These are phyloP conservation scores for Drosophila mauritiana DNA, from an alignment of 1,140 invertebrate species.

Conservation along the genomic window DNA sequence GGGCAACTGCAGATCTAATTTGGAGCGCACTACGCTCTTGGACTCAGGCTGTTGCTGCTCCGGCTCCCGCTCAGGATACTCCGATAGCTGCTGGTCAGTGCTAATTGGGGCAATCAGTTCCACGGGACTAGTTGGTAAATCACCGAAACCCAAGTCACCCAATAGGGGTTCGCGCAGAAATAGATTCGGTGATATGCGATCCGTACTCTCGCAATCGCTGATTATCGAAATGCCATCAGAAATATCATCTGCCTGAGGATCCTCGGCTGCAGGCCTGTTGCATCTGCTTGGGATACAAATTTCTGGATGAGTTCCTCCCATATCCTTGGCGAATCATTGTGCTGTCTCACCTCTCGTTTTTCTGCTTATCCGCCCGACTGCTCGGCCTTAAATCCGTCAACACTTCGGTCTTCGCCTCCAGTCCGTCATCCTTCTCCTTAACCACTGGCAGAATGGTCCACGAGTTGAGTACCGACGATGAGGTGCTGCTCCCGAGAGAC, in stretches of 20 bases:
- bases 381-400: background rate
- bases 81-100: slow-evolving; percentile 7
- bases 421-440: slow-evolving; percentile 17
- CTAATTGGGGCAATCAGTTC: background rate
- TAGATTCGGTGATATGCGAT: slow-evolving; percentile 72
- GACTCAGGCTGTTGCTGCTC: background rate
- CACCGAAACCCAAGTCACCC: slow-evolving; percentile 46
- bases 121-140: slow-evolving; percentile 27
- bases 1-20: slow-evolving; percentile 19
- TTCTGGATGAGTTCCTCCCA: background rate
- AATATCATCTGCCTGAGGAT: slow-evolving; percentile 64
- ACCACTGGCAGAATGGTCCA: slow-evolving; percentile 61
- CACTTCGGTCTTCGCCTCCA: slow-evolving; percentile 6
- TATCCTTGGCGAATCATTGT: background rate
- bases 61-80: slow-evolving; percentile 6
- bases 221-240: slow-evolving; percentile 84
- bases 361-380: slow-evolving; percentile 38
- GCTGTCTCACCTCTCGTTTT: slow-evolving; percentile 48
- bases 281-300: slow-evolving; percentile 13
- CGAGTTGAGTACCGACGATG: slow-evolving; percentile 35
- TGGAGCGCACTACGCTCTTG: background rate
- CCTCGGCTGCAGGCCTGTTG: slow-evolving; percentile 50
- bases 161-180: slow-evolving; percentile 60
- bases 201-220: slow-evolving; percentile 79
- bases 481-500: slow-evolving; percentile 36